These are phyloP conservation scores for Xestia ashworthii DNA, from an alignment of 2,888 invertebrate species.

Conservation along the genomic window DNA sequence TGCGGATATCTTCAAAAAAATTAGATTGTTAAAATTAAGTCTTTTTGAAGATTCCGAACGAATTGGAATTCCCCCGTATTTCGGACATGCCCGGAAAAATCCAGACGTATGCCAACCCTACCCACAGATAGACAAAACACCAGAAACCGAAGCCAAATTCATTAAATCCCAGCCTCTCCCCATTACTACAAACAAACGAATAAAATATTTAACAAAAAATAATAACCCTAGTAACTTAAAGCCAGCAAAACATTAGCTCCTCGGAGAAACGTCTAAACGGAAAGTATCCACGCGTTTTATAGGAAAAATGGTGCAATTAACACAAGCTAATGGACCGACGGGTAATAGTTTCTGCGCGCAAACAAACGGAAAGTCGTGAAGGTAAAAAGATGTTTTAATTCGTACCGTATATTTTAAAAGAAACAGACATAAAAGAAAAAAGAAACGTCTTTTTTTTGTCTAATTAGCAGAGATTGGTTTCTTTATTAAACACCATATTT, in stretches of 20 bases:
- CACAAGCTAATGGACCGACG: constrained; percentile 68
- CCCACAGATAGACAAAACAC: not conserved
- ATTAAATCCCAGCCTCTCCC: constrained; percentile 8
- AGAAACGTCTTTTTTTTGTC: not conserved
- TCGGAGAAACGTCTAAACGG: constrained; percentile 26
- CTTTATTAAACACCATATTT: too few species aligned
- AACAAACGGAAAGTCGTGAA: constrained; percentile 60
- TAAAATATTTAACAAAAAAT: not conserved
- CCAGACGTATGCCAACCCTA: not conserved
- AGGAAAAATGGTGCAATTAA: constrained; percentile 71
- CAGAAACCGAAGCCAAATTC: constrained; percentile 11
- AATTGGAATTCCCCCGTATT: not conserved
- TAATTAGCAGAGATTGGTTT: too few species aligned
- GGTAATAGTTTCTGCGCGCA: constrained; percentile 63
- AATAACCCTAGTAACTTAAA: constrained; percentile 1
- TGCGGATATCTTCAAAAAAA: not conserved
- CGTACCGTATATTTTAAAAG: constrained; percentile 25
- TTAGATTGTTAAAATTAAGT: not conserved
- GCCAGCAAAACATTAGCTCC: constrained; percentile 24
- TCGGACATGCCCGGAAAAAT: not conserved
- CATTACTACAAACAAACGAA: not conserved
- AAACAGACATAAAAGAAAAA: not conserved
- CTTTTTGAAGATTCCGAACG: not conserved
- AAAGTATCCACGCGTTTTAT: constrained; percentile 46
- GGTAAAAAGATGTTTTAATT: constrained; percentile 48